Percentiles rank a stretch among this genome's conserved stretches.
Evolutionary conservation across 2,113 vertebrate species (phyloP).

Genomic region (Albula glossodonta): DNA sequence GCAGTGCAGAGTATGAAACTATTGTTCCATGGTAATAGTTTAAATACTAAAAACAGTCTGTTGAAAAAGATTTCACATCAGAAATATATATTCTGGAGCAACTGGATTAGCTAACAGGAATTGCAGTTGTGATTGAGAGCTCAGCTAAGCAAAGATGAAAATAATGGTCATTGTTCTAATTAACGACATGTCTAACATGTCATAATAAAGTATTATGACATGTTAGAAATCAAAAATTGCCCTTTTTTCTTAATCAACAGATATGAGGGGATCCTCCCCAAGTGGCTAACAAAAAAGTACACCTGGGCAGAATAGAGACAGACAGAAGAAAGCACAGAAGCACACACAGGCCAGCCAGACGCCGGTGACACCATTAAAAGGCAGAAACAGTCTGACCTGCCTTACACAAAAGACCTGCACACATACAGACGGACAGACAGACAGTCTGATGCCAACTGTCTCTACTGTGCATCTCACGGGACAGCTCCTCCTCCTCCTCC

Average conservation of each 20-base stretch:
- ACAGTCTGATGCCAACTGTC: constrained; percentile 82
- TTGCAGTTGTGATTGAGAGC: neutral
- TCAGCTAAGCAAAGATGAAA: neutral
- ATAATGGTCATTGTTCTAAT: neutral
- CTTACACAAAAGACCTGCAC: constrained; percentile 56
- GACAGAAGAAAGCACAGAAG: constrained; percentile 34
- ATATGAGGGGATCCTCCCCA: constrained; percentile 72
- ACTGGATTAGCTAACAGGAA: neutral
- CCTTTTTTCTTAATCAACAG: constrained; percentile 49
- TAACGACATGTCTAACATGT: neutral
- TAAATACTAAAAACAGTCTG: neutral
- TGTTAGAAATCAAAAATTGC: no score
- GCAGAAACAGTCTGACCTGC: constrained; percentile 39
- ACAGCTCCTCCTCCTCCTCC: constrained; percentile 75
- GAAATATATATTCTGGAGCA: neutral
- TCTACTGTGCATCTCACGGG: constrained; percentile 75
- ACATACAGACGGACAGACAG: constrained; percentile 66
- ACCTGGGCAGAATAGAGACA: constrained; percentile 31
- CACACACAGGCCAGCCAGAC: neutral
- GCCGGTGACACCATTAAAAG: neutral
- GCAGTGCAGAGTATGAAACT: neutral
- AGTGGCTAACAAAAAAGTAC: constrained; percentile 29
- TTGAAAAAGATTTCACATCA: neutral
- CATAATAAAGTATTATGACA: constrained; percentile 15
- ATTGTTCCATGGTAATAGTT: neutral